Conservation (phyloP, 2,113 vertebrate genomes). For the Lamprologus sp. region DNA sequence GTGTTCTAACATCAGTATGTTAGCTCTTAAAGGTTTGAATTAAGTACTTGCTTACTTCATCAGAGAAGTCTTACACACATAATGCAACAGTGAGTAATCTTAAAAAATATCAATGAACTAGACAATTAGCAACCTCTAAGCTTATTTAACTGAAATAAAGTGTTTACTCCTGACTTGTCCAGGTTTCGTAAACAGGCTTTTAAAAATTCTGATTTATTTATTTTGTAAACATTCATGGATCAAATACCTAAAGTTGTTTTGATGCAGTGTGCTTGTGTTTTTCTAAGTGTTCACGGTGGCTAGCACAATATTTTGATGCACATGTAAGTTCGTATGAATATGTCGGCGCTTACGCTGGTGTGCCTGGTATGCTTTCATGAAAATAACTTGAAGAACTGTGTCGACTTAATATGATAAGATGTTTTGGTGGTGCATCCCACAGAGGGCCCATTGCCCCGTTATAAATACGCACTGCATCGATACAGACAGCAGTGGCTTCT, state of each 20-base stretch:
- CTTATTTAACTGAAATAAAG: not conserved
- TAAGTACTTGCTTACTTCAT: not conserved
- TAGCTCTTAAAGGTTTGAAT: not conserved
- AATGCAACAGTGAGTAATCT: not conserved
- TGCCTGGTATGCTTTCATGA: not conserved
- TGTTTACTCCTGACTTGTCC: not conserved
- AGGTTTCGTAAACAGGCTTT: not conserved
- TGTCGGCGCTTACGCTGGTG: not conserved
- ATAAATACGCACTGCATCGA: slow-evolving; percentile 17
- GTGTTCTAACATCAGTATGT: not conserved
- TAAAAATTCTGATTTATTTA: not conserved
- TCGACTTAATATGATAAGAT: not conserved
- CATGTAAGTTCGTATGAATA: not conserved
- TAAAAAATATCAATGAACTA: not conserved
- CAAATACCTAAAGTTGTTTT: not conserved
- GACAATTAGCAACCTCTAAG: not conserved
- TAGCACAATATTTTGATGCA: not conserved
- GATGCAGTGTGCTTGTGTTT: not conserved
- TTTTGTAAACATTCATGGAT: not conserved
- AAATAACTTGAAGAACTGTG: not conserved
- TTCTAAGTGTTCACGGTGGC: not conserved
- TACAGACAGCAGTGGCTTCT: slow-evolving; percentile 9
- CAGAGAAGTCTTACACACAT: not conserved
- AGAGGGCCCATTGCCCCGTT: not conserved
- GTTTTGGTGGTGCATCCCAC: not conserved